Conservation (phyloP, 2,797 vertebrate genomes). For the Syncerus caffer region DNA sequence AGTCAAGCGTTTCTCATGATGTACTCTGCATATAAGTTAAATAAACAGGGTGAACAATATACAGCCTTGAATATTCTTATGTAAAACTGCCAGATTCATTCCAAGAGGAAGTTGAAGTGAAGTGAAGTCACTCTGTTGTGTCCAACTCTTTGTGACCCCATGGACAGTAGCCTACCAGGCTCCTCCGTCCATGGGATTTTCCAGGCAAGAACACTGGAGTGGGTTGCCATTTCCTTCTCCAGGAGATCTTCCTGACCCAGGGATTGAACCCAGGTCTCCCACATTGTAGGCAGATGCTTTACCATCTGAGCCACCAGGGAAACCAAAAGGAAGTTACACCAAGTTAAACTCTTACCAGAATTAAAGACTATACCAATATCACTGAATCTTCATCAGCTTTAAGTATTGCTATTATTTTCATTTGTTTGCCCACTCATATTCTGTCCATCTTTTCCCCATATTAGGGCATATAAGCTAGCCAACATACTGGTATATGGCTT, state of each 20-base stretch:
- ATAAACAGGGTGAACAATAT: too few relatives aligned
- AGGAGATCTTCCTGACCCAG: neutral
- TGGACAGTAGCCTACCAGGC: neutral
- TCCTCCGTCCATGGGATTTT: fast-evolving
- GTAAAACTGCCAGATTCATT: neutral
- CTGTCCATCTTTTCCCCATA: neutral
- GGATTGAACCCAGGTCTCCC: neutral
- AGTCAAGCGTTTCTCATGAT: too few relatives aligned
- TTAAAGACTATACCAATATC: neutral
- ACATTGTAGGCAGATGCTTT: neutral
- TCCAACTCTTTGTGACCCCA: neutral
- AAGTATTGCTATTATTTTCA: neutral
- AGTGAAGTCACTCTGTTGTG: neutral
- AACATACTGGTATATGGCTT: neutral
- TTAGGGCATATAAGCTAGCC: neutral
- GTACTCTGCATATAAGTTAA: too few relatives aligned
- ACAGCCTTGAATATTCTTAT: neutral
- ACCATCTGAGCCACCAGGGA: neutral
- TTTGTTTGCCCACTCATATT: neutral
- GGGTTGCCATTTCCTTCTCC: neutral
- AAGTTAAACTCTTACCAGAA: neutral
- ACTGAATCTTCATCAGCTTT: neutral
- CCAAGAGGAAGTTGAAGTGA: neutral
- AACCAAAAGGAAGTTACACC: neutral
- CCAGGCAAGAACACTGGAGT: neutral